phyloP scores from a whole-genome alignment of 1,140 invertebrate species.

The Drosophila nasuta region DNA sequence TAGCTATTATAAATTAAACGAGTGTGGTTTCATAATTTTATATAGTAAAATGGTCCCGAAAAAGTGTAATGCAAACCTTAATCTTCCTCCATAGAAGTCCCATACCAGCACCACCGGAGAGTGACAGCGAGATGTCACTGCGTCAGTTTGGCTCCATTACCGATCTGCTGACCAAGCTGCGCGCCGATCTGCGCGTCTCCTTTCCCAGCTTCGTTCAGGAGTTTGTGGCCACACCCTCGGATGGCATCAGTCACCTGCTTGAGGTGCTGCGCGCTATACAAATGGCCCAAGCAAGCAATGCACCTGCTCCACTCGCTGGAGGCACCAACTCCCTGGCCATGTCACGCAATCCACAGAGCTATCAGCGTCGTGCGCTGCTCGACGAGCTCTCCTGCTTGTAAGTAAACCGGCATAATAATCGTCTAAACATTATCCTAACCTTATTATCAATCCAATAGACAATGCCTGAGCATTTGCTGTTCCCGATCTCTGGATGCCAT shows the following conservation, averaged over 20 bases:
- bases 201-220: conserved; percentile 96
- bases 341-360: conserved; percentile 86
- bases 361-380: conserved; percentile 89
- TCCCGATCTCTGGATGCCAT: conserved; percentile 91
- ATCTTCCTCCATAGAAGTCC: conserved; percentile 77
- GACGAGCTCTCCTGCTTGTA: conserved; percentile 95
- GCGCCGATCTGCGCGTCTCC: conserved; percentile 93
- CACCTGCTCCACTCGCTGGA: conserved; percentile 71
- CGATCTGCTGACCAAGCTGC: conserved; percentile 94
- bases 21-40: too few relatives aligned
- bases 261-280: conserved; percentile 94
- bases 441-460: conserved; percentile 77
- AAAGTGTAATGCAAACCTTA: too few relatives aligned
- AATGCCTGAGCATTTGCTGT: conserved; percentile 93
- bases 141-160: conserved; percentile 94
- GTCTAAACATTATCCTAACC: not conserved
- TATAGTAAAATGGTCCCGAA: too few relatives aligned
- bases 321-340: conserved; percentile 85
- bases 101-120: conserved; percentile 86
- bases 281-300: conserved; percentile 87
- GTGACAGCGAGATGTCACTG: conserved; percentile 92
- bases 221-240: conserved; percentile 92
- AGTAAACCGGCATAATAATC: conserved; percentile 58
- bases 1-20: too few relatives aligned
- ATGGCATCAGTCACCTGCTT: conserved; percentile 92